These are phyloP conservation scores for Capreolus pygargus DNA, from an alignment of 2,113 vertebrate genomes.

Conservation along the genomic window DNA sequence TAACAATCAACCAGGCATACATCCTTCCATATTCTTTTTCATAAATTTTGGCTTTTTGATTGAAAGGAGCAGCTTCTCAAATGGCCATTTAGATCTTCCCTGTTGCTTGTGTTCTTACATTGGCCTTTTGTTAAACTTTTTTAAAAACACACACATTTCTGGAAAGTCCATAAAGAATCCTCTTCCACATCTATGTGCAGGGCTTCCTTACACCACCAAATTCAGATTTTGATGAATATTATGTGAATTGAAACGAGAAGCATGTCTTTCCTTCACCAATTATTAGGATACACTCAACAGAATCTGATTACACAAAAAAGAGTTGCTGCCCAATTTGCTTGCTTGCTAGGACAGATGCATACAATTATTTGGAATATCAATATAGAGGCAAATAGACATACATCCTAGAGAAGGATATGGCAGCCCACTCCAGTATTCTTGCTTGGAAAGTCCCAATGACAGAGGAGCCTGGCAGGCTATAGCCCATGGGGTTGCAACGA, in stretches of 20 bases:
- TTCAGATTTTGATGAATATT: slow-evolving; percentile 41
- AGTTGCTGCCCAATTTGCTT: background rate
- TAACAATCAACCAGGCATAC: background rate
- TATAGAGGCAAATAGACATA: background rate
- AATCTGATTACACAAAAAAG: background rate
- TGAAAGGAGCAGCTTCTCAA: slow-evolving; percentile 22
- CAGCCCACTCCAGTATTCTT: background rate
- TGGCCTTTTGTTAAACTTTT: slow-evolving; percentile 78
- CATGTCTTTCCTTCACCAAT: background rate
- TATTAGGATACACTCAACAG: background rate
- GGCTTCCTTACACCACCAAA: background rate
- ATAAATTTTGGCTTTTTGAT: background rate
- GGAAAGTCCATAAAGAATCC: slow-evolving; percentile 2
- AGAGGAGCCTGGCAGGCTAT: background rate
- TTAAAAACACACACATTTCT: slow-evolving; percentile 74
- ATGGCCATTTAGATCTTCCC: slow-evolving; percentile 72
- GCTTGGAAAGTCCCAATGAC: background rate
- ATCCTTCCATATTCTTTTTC: background rate
- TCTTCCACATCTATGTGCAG: background rate
- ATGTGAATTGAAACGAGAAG: slow-evolving; percentile 6
- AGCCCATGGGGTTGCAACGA: background rate
- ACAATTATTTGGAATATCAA: slow-evolving; percentile 39
- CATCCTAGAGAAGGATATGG: background rate
- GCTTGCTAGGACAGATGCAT: background rate
- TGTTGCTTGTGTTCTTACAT: slow-evolving; percentile 76